These are phyloP conservation scores for Sesamia nonagrioides DNA, from an alignment of 1,140 invertebrate genomes.

Conservation along the genomic window DNA sequence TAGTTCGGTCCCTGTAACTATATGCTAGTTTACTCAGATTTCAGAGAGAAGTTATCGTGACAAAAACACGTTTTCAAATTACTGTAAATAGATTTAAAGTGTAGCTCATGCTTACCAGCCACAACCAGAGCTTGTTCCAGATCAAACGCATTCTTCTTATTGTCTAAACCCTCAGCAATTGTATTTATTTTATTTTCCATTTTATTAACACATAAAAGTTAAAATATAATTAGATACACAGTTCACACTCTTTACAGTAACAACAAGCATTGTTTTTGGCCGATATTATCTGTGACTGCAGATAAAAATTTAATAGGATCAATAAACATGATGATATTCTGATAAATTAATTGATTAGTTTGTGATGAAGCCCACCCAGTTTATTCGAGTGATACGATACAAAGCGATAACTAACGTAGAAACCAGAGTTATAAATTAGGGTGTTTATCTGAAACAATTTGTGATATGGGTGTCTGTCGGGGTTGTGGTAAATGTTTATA, in stretches of 20 bases:
- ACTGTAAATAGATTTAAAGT: background rate
- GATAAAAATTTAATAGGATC: conserved; percentile 5
- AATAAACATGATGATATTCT: conserved; percentile 7
- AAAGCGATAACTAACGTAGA: conserved; percentile 6
- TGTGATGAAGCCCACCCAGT: background rate
- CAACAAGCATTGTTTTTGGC: background rate
- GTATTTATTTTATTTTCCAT: conserved; percentile 61
- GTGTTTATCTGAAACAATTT: conserved; percentile 32
- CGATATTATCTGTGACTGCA: background rate
- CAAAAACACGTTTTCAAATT: too few species aligned
- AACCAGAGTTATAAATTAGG: background rate
- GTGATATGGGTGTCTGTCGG: background rate
- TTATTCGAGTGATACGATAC: background rate
- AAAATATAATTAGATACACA: background rate
- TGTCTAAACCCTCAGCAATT: conserved; percentile 62
- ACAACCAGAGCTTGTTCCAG: conserved; percentile 73
- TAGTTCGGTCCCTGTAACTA: too few species aligned
- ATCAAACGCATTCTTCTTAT: conserved; percentile 63
- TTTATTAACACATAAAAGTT: background rate
- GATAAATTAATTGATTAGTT: background rate
- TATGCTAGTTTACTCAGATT: too few species aligned
- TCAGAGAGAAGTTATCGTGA: too few species aligned
- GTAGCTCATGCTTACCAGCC: conserved; percentile 59
- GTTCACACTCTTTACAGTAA: background rate
- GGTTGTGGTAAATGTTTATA: too few species aligned